These are phyloP conservation scores for Ceyx melanurus DNA, from an alignment of 2,113 vertebrate species.

Conservation along the genomic window DNA sequence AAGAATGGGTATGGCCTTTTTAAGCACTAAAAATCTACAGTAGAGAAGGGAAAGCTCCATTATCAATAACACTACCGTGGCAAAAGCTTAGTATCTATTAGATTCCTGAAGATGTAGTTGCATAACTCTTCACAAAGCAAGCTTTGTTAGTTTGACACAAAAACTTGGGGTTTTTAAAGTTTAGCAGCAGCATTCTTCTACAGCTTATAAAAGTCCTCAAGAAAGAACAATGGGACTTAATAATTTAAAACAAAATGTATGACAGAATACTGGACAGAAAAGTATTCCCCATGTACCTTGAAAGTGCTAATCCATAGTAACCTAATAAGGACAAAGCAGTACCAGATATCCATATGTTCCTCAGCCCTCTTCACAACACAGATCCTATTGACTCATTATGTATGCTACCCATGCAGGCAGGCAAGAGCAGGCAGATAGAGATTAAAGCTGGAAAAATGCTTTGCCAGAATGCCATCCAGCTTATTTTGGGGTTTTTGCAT, in stretches of 20 bases:
- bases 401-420: background rate
- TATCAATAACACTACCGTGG: background rate
- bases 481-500: background rate
- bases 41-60: background rate
- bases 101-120: background rate
- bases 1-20: background rate
- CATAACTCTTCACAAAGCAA: background rate
- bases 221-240: background rate
- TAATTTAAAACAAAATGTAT: background rate
- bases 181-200: background rate
- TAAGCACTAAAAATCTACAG: background rate
- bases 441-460: background rate
- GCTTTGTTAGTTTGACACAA: background rate
- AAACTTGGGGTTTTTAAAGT: background rate
- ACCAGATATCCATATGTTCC: background rate
- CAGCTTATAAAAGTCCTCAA: background rate
- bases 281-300: background rate
- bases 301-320: background rate
- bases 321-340: background rate
- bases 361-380: background rate
- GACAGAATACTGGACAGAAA: background rate
- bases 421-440: slow-evolving; percentile 10
- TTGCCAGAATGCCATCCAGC: background rate
- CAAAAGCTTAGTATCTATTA: background rate
- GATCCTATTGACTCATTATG: background rate